Percentiles rank a stretch among this genome's conserved stretches.
Evolutionary conservation across 2,888 invertebrate species (phyloP).

Genomic region (Clostera curtula): DNA sequence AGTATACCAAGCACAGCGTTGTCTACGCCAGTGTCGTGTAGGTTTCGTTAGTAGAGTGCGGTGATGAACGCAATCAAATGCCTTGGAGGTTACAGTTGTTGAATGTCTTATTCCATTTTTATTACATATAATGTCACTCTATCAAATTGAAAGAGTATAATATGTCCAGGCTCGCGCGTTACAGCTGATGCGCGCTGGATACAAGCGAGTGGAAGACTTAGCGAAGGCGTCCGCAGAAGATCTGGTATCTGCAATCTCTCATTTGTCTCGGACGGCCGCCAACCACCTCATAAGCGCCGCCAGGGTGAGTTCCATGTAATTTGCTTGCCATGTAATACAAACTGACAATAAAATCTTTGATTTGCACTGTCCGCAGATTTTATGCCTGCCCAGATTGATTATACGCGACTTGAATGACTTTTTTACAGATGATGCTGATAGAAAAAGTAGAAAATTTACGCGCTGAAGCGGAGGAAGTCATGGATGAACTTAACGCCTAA

Average conservation of each 20-base stretch:
- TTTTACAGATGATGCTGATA: conserved; percentile 82
- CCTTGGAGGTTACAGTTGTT: no score
- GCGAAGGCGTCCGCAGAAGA: conserved; percentile 81
- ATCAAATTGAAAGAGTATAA: no score
- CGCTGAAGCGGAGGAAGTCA: conserved; percentile 87
- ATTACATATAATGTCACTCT: no score
- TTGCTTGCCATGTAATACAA: neutral
- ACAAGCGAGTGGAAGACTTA: conserved; percentile 82
- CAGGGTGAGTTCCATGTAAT: conserved; percentile 73
- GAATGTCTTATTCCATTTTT: no score
- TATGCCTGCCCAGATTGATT: neutral
- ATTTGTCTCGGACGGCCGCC: conserved; percentile 83
- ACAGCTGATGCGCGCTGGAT: conserved; percentile 89
- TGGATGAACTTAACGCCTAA: conserved; percentile 72
- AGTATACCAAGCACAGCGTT: no score
- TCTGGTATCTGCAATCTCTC: conserved; percentile 78
- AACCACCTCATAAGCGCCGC: conserved; percentile 90
- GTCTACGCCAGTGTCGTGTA: no score
- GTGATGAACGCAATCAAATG: no score
- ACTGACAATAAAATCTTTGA: neutral
- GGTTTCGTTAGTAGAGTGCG: no score
- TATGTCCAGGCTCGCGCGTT: conserved; percentile 87
- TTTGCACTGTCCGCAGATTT: neutral
- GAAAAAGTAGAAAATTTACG: conserved; percentile 91
- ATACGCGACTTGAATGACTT: neutral